Evolutionary conservation across 64 coral and sea anemone species (phyloP).

Genomic region (Stylophora pistillata): DNA sequence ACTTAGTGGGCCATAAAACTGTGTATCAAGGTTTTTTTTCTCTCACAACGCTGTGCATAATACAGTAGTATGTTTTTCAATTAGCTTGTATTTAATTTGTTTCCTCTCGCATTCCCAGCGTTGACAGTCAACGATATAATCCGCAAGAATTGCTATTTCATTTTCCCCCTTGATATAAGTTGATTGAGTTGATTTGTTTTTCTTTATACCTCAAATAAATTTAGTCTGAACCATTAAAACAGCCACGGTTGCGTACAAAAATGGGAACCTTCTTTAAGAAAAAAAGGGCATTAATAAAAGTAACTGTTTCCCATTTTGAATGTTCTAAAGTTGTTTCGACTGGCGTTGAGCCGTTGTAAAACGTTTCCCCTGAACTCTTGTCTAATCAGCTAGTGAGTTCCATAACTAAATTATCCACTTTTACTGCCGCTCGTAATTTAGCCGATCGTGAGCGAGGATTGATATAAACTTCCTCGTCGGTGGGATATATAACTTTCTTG

Average conservation of each 20-base stretch:
- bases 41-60: too few species aligned
- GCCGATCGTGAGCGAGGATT: slow-evolving; percentile 86
- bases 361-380: neutral
- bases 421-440: slow-evolving; percentile 76
- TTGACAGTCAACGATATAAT: neutral
- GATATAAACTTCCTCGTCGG: slow-evolving; percentile 78
- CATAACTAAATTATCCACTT: slow-evolving; percentile 76
- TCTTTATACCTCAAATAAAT: neutral
- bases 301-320: neutral
- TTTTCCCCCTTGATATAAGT: neutral
- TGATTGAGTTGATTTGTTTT: neutral
- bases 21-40: too few species aligned
- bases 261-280: too few species aligned
- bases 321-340: neutral
- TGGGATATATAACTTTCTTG: slow-evolving; percentile 78
- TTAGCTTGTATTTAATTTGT: neutral
- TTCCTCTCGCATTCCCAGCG: neutral
- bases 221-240: neutral
- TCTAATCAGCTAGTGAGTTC: slow-evolving; percentile 66
- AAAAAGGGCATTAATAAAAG: too few species aligned
- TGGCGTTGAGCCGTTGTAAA: slow-evolving; percentile 30
- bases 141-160: neutral
- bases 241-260: too few species aligned
- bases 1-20: too few species aligned
- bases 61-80: neutral